A percentile compares a stretch with the other conserved stretches of the same genome.
Conservation (phyloP, 53 echinoderm and acorn worm species). For the Paelopatides confundens region DNA sequence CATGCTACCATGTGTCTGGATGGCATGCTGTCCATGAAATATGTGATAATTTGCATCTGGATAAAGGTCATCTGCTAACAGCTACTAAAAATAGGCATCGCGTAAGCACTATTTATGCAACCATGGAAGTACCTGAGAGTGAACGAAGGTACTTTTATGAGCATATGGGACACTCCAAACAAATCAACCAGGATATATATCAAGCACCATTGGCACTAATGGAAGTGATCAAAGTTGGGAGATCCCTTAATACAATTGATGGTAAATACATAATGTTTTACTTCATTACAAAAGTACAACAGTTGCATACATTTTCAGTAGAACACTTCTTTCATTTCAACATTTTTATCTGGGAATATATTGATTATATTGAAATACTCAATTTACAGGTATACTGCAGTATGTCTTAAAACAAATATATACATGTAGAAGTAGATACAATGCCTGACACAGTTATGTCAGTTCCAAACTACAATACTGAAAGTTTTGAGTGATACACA, state of each 20-base stretch:
- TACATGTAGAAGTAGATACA: too few relatives aligned
- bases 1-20: conserved; percentile 19
- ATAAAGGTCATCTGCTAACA: conserved; percentile 6
- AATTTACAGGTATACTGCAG: too few relatives aligned
- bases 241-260: conserved; percentile 46
- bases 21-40: conserved; percentile 46
- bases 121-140: conserved; percentile 50
- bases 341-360: too few relatives aligned
- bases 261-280: too few relatives aligned
- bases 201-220: conserved; percentile 59
- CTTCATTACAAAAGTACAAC: too few relatives aligned
- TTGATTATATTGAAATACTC: too few relatives aligned
- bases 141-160: conserved; percentile 51
- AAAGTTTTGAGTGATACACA: too few relatives aligned
- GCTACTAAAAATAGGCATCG: conserved; percentile 70
- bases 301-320: too few relatives aligned
- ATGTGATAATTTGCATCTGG: conserved; percentile 3
- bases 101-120: conserved; percentile 61
- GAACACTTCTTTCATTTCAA: too few relatives aligned
- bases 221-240: conserved; percentile 49
- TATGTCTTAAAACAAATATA: too few relatives aligned
- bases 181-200: conserved; percentile 57
- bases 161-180: conserved; percentile 69
- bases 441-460: too few relatives aligned
- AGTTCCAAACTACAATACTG: too few relatives aligned